A percentile compares a stretch with the other conserved stretches of the same genome.
Evolutionary conservation across 2,797 vertebrate species (phyloP).

Genomic region (Mus minutoides): DNA sequence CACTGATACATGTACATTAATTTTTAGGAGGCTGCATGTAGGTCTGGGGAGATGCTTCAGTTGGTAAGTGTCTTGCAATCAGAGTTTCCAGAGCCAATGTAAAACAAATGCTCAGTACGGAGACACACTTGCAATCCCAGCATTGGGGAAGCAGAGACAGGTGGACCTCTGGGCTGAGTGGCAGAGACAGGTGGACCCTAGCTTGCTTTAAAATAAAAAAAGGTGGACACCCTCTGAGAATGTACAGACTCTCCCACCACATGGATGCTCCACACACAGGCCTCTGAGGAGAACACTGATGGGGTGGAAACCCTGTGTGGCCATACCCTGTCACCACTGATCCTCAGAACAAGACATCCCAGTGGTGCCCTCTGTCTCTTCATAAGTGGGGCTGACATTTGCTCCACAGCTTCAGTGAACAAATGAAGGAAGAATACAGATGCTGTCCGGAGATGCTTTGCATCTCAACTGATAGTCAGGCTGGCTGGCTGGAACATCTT

Average conservation of each 20-base stretch:
- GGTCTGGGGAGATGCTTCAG: not conserved
- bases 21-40: not conserved
- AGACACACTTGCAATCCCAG: not conserved
- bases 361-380: not conserved
- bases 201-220: not conserved
- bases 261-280: not conserved
- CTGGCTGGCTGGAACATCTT: not conserved
- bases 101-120: not conserved
- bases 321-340: not conserved
- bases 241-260: not conserved
- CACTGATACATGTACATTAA: not conserved
- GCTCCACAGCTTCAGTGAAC: not conserved
- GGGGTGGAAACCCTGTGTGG: not conserved
- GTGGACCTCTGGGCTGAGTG: too few relatives aligned
- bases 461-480: not conserved
- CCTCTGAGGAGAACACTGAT: not conserved
- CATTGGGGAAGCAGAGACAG: not conserved
- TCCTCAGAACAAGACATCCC: not conserved
- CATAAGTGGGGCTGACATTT: constrained; percentile 3
- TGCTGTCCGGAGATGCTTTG: not conserved
- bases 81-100: not conserved
- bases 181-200: not conserved
- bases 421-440: not conserved
- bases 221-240: not conserved
- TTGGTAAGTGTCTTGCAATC: not conserved